Percentiles rank a stretch among this genome's conserved stretches.
Conservation (phyloP, 2,113 vertebrate species). For the Silurus meridionalis region DNA sequence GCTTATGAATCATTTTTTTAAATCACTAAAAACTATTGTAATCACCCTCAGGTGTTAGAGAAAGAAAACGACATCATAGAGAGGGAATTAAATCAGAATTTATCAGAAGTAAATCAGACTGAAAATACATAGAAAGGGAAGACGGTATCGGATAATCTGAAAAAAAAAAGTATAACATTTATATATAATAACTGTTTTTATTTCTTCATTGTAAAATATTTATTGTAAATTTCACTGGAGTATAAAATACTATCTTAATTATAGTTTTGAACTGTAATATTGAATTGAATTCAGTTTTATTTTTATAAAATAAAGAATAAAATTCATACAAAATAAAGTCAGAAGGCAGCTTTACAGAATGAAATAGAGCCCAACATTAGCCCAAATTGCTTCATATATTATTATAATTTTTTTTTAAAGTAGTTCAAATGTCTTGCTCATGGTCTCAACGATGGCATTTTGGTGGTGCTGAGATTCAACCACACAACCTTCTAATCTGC, state of each 20-base stretch:
- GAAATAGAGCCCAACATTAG: too few relatives aligned
- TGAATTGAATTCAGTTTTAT: too few relatives aligned
- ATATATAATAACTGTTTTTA: background rate
- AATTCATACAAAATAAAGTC: too few relatives aligned
- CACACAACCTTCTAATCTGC: background rate
- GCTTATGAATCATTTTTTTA: background rate
- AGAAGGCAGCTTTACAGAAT: too few relatives aligned
- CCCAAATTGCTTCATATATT: background rate
- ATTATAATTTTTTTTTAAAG: background rate
- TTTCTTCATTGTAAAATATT: background rate
- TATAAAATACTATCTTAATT: background rate
- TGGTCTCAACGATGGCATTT: background rate
- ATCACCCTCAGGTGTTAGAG: background rate
- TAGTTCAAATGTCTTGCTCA: background rate
- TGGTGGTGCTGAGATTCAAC: background rate
- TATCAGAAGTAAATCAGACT: background rate
- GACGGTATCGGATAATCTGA: background rate
- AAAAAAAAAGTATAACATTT: background rate
- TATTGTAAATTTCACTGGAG: background rate
- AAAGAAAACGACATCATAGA: background rate
- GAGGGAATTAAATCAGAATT: too few relatives aligned
- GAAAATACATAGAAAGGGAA: background rate
- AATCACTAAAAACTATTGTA: background rate
- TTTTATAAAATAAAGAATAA: too few relatives aligned
- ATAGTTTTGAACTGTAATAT: too few relatives aligned